Evolutionary conservation across 2,888 invertebrate species (phyloP).

Genomic region (Thymelicus sylvestris): DNA sequence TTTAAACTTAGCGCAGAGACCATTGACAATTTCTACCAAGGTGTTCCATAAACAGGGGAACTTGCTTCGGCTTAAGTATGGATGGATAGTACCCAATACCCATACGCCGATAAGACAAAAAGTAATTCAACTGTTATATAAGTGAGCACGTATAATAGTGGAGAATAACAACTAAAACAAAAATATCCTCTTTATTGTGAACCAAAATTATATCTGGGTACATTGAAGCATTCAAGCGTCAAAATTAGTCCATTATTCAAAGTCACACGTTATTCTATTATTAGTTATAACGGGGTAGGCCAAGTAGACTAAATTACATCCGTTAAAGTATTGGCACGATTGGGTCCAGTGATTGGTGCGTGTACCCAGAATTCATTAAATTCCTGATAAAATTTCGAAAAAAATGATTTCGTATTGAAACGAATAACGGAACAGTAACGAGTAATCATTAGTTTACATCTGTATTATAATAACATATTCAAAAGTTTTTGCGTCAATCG

Average conservation of each 20-base stretch:
- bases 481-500: constrained; percentile 33
- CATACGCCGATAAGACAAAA: too few species aligned
- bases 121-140: too few species aligned
- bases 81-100: too few species aligned
- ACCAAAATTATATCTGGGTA: too few species aligned
- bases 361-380: constrained; percentile 1
- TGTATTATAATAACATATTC: constrained; percentile 37
- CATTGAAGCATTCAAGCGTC: too few species aligned
- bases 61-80: too few species aligned
- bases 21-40: too few species aligned
- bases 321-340: not conserved
- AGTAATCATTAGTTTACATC: constrained; percentile 35
- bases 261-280: not conserved
- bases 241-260: not conserved
- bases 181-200: too few species aligned
- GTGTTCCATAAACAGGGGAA: too few species aligned
- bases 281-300: not conserved
- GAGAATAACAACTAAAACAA: too few species aligned
- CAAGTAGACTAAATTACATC: not conserved
- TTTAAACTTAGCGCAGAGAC: too few species aligned
- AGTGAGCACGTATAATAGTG: too few species aligned
- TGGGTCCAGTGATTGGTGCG: not conserved
- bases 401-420: constrained; percentile 10
- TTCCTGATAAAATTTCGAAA: constrained; percentile 5
- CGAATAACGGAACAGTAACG: constrained; percentile 4